Evolutionary conservation across 1,140 invertebrate genomes (phyloP).

Genomic region (Periplaneta americana): DNA sequence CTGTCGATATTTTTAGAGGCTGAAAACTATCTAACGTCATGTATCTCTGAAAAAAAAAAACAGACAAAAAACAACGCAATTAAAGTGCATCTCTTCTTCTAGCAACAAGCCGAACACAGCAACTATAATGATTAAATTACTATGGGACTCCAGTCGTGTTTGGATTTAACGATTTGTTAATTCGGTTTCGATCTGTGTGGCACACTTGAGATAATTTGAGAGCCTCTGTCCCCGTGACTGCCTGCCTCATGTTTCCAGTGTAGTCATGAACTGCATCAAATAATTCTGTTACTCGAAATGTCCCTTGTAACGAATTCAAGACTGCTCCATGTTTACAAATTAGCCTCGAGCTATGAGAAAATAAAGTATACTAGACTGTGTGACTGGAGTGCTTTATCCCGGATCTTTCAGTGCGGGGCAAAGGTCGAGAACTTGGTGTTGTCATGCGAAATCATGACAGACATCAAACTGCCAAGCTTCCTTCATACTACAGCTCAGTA

Average conservation of each 20-base stretch:
- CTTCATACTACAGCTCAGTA: no score
- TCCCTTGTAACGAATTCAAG: not conserved
- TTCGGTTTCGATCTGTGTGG: not conserved
- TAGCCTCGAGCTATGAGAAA: not conserved
- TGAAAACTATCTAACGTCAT: no score
- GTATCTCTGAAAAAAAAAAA: no score
- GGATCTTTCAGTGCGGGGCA: not conserved
- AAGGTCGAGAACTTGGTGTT: not conserved
- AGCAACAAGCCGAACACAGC: no score
- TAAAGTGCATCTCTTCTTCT: no score
- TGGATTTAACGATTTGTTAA: not conserved
- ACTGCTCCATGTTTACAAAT: not conserved
- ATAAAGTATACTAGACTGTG: no score
- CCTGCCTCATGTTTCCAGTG: no score
- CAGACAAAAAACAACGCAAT: no score
- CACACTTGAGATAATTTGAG: not conserved
- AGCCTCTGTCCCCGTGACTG: no score
- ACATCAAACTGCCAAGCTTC: not conserved
- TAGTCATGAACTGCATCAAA: not conserved
- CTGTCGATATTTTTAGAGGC: no score
- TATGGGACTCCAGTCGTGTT: not conserved
- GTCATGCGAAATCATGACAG: not conserved
- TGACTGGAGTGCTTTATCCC: not conserved
- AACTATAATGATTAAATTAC: not conserved
- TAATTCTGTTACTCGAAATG: not conserved